These are phyloP conservation scores for Sminthurinus signatus DNA, from an alignment of 1,140 invertebrate species.

Conservation along the genomic window DNA sequence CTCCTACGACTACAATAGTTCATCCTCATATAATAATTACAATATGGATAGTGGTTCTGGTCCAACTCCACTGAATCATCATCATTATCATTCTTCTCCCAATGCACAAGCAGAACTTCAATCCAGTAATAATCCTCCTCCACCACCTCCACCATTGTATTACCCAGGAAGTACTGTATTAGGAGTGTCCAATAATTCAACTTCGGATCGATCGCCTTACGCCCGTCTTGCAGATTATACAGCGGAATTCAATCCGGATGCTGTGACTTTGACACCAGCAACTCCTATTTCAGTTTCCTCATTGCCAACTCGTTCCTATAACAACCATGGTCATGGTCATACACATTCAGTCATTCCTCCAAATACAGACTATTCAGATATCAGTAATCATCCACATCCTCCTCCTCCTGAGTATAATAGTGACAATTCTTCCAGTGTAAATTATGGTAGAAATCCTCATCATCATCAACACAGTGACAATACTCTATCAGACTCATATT, in stretches of 20 bases:
- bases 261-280: neutral
- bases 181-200: too few relatives aligned
- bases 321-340: too few relatives aligned
- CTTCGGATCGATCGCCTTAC: slow-evolving; percentile 29
- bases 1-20: slow-evolving; percentile 28
- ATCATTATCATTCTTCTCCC: neutral
- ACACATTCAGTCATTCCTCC: too few relatives aligned
- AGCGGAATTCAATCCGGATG: slow-evolving; percentile 13
- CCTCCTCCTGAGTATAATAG: neutral
- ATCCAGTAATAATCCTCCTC: too few relatives aligned
- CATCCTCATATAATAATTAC: slow-evolving; percentile 19
- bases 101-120: neutral
- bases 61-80: slow-evolving; percentile 22
- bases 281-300: slow-evolving; percentile 11
- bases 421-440: neutral
- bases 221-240: slow-evolving; percentile 31
- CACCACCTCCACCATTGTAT: neutral
- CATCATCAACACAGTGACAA: neutral
- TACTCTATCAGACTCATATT: slow-evolving; percentile 36
- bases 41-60: slow-evolving; percentile 33
- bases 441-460: neutral
- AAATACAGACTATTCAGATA: slow-evolving; percentile 33
- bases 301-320: slow-evolving; percentile 17
- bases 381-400: slow-evolving; percentile 17
- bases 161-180: too few relatives aligned